Evolutionary conservation across 2,113 vertebrate species (phyloP), one percentile per base, ranked within the genome.

Genomic region (Leuciscus idus): DNA sequence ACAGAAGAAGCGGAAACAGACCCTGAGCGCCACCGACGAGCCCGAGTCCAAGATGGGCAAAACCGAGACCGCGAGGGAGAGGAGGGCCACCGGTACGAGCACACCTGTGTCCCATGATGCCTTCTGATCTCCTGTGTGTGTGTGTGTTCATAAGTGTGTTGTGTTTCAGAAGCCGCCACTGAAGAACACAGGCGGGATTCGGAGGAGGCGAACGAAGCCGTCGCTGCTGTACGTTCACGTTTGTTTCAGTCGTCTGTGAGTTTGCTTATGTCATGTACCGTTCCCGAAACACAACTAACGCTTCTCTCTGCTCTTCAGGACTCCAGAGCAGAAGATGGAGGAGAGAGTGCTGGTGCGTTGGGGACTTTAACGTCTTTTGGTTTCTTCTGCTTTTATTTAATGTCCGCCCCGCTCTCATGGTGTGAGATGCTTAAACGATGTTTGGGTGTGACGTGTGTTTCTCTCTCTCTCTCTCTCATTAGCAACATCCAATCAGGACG

Each of bases 1-100:
- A 28, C 94, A 94, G 89, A 95, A 95, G 90, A 95, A 94, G 90
- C 93, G 94, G 76, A 95, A 95, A 84, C 93, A 95, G 87, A 91
- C 85, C 0, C 83, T 77, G 0, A 87, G 87, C 1, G 68, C 85
- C 10, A 81, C 74, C 0, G 93, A 95, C 9, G 95, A 95, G 84
- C 93, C 94, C 0, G 94, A 95, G 87, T 92, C 94, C 0, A 95
- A 94, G 90, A 92, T 94, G 28, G 93, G 92, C 85, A 93, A 84
- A 88, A 94, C 92, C 0, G 95, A 96, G 78, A 30, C 48, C 0
- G 48, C 39, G 0, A 90, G 39, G 7, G 26, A 90, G 0, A 91
- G 91, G 4, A 68, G 62, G 3, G 6, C 82, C 0, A 30, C 90
- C 28, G 93, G 83, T 86, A 84, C 30, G 2, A 61, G 19, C 26